Base-by-base conservation (phyloP, 2,888 invertebrate genomes). In the Lithophane leautieri region DNA sequence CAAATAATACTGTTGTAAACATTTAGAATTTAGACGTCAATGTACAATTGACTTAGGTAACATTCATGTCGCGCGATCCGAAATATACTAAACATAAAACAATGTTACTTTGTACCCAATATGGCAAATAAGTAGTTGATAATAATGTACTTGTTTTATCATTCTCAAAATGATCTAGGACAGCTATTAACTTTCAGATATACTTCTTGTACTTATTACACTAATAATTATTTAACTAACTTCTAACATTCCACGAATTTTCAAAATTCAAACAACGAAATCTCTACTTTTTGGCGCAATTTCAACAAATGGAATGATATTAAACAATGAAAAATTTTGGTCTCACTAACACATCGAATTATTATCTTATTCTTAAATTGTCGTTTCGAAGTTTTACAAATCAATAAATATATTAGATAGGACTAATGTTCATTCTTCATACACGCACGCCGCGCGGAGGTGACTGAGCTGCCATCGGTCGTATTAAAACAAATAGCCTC, bases 251-350 rank as follows among this genome's bases (percentile, higher is more conserved):
- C 34, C 47, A 75, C 70, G 72, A 86, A 86, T 84, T 80, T 85
- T 71, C 63, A 65, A 82, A 84, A 80, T 86, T 82, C 79, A 76
- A 84, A 81, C 40, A 84, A 83, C 47, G 71, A 81, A 84, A 77
- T 81, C 28, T 76, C 76, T 70, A 73, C 70, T 82, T 78, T 87
- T 86, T 80, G 80, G 79, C 77, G 76, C 70, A 74, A 61, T 68
- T 78, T 85, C 61, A 86, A 79, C 79, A 72, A 82, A 78, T 85
- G 87, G 86, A 85, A 87, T 82, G 83, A 76, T 78, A 73, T 77
- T 56, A 71, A 70, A 66, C 70, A 77, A 81, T 73, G 40, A 83
- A 74, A 63, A 82, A 73, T 54, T 75, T 86, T 87, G 87, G 87
- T 86, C 83, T 86, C 86, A 80, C 78, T 85, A 82, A 86, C 83